phyloP scores from a whole-genome alignment of 2,113 vertebrate genomes.

The Prochilodus magdalenae region DNA sequence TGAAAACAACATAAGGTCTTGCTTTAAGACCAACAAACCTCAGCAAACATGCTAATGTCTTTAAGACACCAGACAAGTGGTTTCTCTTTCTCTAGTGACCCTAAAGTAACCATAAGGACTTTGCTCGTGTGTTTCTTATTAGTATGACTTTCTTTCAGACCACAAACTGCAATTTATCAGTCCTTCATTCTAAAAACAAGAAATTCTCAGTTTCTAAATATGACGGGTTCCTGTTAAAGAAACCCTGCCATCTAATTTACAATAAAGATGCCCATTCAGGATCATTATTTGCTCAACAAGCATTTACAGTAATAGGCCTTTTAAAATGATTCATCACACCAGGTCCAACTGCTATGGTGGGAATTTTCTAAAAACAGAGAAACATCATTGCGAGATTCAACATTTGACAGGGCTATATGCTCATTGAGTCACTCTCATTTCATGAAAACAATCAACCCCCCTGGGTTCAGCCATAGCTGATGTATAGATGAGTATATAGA shows the following conservation, averaged over 20 bases:
- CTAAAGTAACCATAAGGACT: background rate
- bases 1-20: background rate
- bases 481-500: constrained; percentile 8
- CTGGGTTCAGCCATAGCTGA: constrained; percentile 20
- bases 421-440: constrained; percentile 39
- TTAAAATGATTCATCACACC: constrained; percentile 49
- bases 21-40: background rate
- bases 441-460: constrained; percentile 47
- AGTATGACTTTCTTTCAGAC: background rate
- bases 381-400: constrained; percentile 55
- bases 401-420: constrained; percentile 44
- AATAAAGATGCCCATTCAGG: constrained; percentile 23
- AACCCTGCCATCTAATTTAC: background rate
- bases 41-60: background rate
- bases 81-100: background rate
- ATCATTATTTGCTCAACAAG: constrained; percentile 15
- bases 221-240: background rate
- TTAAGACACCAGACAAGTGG: background rate
- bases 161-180: background rate
- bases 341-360: constrained; percentile 29
- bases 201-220: background rate
- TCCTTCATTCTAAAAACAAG: background rate
- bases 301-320: constrained; percentile 53
- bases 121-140: background rate
- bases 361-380: constrained; percentile 47